Percentiles rank a stretch among this genome's conserved stretches.
These are phyloP conservation scores for Cryptotis parvus DNA, from an alignment of 2,113 vertebrate genomes.

Conservation along the genomic window DNA sequence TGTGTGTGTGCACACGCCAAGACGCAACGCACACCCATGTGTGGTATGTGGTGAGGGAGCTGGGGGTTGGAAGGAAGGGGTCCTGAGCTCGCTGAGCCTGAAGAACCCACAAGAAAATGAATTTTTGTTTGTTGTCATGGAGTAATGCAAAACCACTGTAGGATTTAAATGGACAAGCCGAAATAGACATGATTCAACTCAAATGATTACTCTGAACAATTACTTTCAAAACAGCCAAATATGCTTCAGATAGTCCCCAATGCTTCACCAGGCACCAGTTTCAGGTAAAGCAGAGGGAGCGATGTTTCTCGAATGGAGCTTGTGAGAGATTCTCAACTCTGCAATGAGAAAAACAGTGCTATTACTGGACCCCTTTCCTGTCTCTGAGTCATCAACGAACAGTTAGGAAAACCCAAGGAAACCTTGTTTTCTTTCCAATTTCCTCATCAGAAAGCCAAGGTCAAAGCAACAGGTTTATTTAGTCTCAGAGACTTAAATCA, in stretches of 20 bases:
- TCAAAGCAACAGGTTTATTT: background rate
- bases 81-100: rapidly evolving
- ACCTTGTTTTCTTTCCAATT: constrained; percentile 12
- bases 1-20: too few species aligned
- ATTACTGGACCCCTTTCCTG: background rate
- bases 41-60: too few species aligned
- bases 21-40: too few species aligned
- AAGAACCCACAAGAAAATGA: too few species aligned
- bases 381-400: background rate
- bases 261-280: background rate
- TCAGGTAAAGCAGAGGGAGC: background rate
- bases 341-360: background rate
- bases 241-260: background rate
- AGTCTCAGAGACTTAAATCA: too few species aligned
- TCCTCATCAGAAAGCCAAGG: constrained; percentile 48
- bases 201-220: background rate
- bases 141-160: background rate
- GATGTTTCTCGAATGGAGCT: background rate
- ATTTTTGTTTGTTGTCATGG: background rate
- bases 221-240: background rate
- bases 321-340: background rate
- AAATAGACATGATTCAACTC: background rate
- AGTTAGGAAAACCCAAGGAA: background rate
- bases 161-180: background rate
- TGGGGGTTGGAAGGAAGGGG: too few species aligned